Evolutionary conservation across 2,888 invertebrate genomes (phyloP).

Genomic region (Cryptus armator): DNA sequence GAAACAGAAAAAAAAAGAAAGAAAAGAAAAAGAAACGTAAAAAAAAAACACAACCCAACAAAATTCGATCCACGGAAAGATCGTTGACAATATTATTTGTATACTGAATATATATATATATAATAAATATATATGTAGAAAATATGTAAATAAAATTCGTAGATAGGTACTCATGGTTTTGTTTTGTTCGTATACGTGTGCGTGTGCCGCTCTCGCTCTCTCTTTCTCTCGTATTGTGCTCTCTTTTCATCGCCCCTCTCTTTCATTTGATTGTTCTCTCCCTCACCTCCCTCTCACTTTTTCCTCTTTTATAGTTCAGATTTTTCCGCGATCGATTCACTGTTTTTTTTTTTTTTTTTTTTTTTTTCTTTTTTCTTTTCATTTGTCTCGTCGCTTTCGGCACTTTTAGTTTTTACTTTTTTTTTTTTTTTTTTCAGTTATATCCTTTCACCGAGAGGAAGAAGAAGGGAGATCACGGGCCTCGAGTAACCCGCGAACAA

Average conservation of each 20-base stretch:
- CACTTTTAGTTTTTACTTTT: slow-evolving; percentile 32
- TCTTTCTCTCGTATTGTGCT: slow-evolving; percentile 69
- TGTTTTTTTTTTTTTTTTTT: slow-evolving; percentile 49
- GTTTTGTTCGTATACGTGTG: slow-evolving; percentile 81
- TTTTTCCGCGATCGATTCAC: slow-evolving; percentile 62
- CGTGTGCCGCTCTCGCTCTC: slow-evolving; percentile 82
- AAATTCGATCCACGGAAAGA: slow-evolving; percentile 77
- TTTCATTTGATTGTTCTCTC: slow-evolving; percentile 61
- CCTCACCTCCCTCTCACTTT: slow-evolving; percentile 54
- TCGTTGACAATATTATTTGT: slow-evolving; percentile 72
- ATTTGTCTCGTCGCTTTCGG: slow-evolving; percentile 59
- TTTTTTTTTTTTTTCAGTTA: slow-evolving; percentile 25
- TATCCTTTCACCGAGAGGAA: slow-evolving; percentile 63
- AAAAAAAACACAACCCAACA: slow-evolving; percentile 75
- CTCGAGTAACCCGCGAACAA: slow-evolving; percentile 66
- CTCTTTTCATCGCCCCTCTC: slow-evolving; percentile 67
- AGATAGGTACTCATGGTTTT: slow-evolving; percentile 82
- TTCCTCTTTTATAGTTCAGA: slow-evolving; percentile 60
- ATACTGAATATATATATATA: slow-evolving; percentile 68
- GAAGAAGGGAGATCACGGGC: slow-evolving; percentile 73
- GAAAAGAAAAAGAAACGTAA: slow-evolving; percentile 76
- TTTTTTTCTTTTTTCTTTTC: slow-evolving; percentile 45
- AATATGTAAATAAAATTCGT: slow-evolving; percentile 76
- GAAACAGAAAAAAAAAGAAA: slow-evolving; percentile 72
- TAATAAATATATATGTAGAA: slow-evolving; percentile 50